Percentiles rank a stretch among this genome's conserved stretches.
These are phyloP conservation scores for Ceuthmochares aereus DNA, from an alignment of 2,113 vertebrate genomes.

Conservation along the genomic window DNA sequence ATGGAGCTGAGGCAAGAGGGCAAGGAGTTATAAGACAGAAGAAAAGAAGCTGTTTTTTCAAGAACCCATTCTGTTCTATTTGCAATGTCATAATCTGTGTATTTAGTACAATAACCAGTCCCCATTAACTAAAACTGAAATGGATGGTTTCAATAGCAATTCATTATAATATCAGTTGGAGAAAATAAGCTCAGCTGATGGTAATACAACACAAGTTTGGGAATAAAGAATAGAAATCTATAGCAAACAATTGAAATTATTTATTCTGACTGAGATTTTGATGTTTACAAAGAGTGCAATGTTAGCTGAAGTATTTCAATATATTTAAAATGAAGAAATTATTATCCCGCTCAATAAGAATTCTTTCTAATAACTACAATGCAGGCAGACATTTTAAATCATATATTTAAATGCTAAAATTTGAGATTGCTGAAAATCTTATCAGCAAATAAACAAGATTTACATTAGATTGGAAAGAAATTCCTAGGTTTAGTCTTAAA, in stretches of 20 bases:
- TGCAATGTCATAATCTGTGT: background rate
- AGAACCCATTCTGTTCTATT: background rate
- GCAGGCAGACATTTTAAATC: background rate
- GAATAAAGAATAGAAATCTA: background rate
- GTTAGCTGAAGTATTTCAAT: background rate
- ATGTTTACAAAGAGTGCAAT: background rate
- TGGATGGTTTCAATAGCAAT: background rate
- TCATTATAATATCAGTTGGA: background rate
- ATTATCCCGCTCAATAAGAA: conserved; percentile 2
- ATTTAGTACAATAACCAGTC: background rate
- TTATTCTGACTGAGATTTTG: background rate
- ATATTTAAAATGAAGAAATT: background rate
- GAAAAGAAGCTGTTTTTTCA: background rate
- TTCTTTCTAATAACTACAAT: background rate
- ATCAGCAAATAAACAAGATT: background rate
- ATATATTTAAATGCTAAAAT: background rate
- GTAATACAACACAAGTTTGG: background rate
- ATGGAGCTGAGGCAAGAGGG: background rate
- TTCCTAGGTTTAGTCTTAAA: background rate
- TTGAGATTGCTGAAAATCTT: background rate
- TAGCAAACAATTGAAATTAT: background rate
- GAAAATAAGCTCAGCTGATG: background rate
- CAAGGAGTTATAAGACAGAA: background rate
- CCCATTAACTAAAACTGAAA: background rate
- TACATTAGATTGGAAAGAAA: background rate